A percentile compares a stretch with the other conserved stretches of the same genome.
These are phyloP conservation scores for Tricholauxania praeusta DNA, from an alignment of 2,888 invertebrate species.

Conservation along the genomic window DNA sequence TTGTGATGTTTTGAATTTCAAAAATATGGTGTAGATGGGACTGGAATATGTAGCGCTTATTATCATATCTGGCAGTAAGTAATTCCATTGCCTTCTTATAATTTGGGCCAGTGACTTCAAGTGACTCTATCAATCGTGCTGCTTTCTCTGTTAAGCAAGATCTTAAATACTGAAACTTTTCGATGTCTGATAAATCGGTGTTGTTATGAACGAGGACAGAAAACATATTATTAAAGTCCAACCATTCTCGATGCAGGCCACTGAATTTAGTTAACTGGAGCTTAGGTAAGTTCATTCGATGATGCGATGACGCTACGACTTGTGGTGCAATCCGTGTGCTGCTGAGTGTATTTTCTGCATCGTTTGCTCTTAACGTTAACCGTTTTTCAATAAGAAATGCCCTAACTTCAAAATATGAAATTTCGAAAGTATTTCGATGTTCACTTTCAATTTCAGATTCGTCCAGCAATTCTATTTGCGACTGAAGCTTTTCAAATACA, in stretches of 20 bases:
- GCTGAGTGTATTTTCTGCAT: neutral
- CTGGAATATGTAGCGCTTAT: constrained; percentile 36
- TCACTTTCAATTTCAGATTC: too few relatives aligned
- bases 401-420: too few relatives aligned
- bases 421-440: too few relatives aligned
- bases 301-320: neutral
- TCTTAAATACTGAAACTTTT: constrained; percentile 27
- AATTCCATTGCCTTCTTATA: constrained; percentile 27
- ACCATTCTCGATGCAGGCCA: constrained; percentile 13
- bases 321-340: neutral
- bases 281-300: constrained; percentile 18
- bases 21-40: constrained; percentile 37
- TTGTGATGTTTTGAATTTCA: constrained; percentile 32
- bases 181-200: constrained; percentile 3
- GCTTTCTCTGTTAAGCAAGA: constrained; percentile 19
- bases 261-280: constrained; percentile 23
- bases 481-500: too few relatives aligned
- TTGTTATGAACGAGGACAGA: constrained; percentile 15
- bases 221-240: constrained; percentile 27
- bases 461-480: too few relatives aligned
- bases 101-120: constrained; percentile 21
- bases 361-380: neutral
- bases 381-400: too few relatives aligned
- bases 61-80: constrained; percentile 18
- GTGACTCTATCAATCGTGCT: constrained; percentile 19